Evolutionary conservation across 2,888 invertebrate species (phyloP), one percentile per base, ranked within the genome.

Genomic region (Brachyptera risi): DNA sequence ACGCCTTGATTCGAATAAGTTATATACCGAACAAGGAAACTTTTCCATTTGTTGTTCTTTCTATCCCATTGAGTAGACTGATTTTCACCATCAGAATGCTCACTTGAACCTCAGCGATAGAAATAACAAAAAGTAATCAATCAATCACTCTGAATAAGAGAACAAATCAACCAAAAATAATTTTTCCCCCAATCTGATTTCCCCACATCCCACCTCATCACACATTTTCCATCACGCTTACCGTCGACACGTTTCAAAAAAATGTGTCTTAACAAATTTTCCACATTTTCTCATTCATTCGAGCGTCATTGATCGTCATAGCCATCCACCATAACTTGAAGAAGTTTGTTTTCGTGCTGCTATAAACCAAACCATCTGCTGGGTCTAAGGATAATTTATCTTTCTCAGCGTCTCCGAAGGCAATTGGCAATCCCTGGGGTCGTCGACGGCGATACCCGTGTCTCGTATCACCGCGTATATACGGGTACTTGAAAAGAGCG

Each of bases 341-440:
- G 35, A 54, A 54, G 54, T 54, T 54, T 54, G 54, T 54, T 54
- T 54, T 47, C 47, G 23, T 47, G 21, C 17, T 19, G 11, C 35
- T 23, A 35, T 37, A 54, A n/a, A 54, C 35, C 37, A 54, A 54
- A 35, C 54, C 54, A 54, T 54, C 54, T 54, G 54, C 54, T 54
- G 35, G 21, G 54, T 13, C n/a, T n/a, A n/a, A 26, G 17, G 50
- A 54, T 59, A 51, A 50, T 59, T 59, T 59, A 59, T 59, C 59
- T 59, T 59, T 59, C 59, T 59, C 50, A 59, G 38, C 42, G 59
- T 47, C 47, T 47, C 21, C 23, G 23, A 24, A 21, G 24, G 47
- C 47, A 47, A 47, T 47, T 47, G 47, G 21, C 47, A 47, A 21
- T 47, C 47, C 47, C 47, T 7, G 23, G 47, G 24, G 47, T 1